Base-by-base conservation (phyloP, 1,140 invertebrate genomes). In the Atta cephalotes region DNA sequence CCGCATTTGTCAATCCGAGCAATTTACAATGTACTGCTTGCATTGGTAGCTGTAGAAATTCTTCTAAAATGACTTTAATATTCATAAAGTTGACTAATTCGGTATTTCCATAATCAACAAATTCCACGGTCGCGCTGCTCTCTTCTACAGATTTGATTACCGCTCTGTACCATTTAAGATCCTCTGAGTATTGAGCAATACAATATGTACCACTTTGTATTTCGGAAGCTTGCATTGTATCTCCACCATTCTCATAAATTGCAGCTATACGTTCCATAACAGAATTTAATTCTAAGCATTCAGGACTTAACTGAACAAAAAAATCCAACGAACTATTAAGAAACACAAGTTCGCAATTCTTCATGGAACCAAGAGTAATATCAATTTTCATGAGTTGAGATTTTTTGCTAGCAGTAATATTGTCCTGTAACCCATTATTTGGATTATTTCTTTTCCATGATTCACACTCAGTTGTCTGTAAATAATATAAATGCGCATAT, bases 61-160 rank as follows among this genome's bases (percentile, higher is more conserved):
- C 91, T 2, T 90, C 39, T 12, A 87, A 71, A 12, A 95, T 92
- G 53, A 90, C 91, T 89, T 95, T 95, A 12, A 96, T 92, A 18
- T 94, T 92, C 7, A 87, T 72, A 2, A 91, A 87, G 10, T 85
- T n/a, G 0, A 95, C 87, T 31, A 39, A 88, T 74, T 95, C 94
- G 12, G 62, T 87, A 66, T 95, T 95, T 18, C 96, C 96, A 90
- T 96, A 96, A 90, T 97, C 96, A 3, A 97, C 91, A 89, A 96
- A 97, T 7, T 94, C 87, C 6, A 97, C 95, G 6, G 51, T 91
- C 2, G 84, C 94, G 3, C 51, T 82, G 2, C 62, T 31, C 18
- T 60, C 68, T 76, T 95, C 94, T 10, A 94, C 90, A 56, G 88
- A 89, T 89, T 95, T 94, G 21, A 97, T 93, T 21, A 95, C 63